Percentiles rank a stretch among this genome's conserved stretches.
These are phyloP conservation scores for Nemopilema nomurai DNA, from an alignment of 30 jellyfish, hydroid and myxozoan genomes.

Conservation along the genomic window DNA sequence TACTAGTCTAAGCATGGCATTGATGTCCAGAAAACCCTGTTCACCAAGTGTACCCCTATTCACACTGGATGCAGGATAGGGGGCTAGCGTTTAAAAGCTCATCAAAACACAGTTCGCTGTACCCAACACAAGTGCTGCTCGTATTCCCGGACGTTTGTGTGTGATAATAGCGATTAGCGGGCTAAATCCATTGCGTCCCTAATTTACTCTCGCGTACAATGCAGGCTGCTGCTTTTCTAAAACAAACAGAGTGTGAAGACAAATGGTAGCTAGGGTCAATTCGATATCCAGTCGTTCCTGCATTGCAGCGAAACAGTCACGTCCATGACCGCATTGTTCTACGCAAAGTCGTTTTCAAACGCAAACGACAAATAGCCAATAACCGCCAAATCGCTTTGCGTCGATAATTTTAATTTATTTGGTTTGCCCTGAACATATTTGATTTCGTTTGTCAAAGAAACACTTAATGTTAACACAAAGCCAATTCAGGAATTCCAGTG, in stretches of 20 bases:
- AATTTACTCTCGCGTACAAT: not conserved
- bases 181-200: not conserved
- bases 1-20: no score
- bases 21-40: no score
- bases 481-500: not conserved
- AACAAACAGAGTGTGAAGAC: not conserved
- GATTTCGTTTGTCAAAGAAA: not conserved
- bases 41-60: no score
- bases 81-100: not conserved
- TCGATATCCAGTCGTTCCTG: not conserved
- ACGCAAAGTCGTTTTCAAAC: not conserved
- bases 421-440: not conserved
- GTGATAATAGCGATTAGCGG: not conserved
- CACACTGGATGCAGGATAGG: no score
- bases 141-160: not conserved
- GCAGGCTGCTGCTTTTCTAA: not conserved
- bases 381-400: constrained; percentile 21
- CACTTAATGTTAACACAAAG: not conserved
- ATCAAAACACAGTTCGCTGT: not conserved
- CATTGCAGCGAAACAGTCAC: not conserved
- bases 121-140: not conserved
- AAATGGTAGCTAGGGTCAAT: not conserved
- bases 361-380: constrained; percentile 18
- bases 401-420: not conserved
- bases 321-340: constrained; percentile 2